phyloP scores from a whole-genome alignment of 2,113 vertebrate species.

The Chamaetylas fuelleborni region DNA sequence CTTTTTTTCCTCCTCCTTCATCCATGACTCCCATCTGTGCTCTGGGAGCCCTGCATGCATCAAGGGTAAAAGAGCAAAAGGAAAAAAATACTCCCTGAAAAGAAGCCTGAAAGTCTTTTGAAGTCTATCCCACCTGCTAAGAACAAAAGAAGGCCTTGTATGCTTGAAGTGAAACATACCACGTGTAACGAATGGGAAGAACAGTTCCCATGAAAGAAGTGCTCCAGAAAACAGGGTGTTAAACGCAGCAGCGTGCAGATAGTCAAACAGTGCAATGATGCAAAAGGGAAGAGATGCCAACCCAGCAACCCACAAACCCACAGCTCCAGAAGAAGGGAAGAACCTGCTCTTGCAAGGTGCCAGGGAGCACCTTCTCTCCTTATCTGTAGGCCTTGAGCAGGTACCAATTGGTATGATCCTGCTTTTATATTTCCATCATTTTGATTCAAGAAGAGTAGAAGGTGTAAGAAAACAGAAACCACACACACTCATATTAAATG shows the following conservation, averaged over 20 bases:
- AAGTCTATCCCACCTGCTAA: background rate
- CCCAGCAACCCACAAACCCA: background rate
- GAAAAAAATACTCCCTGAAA: background rate
- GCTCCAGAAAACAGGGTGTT: background rate
- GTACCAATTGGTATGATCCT: background rate
- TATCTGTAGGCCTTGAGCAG: background rate
- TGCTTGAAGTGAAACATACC: background rate
- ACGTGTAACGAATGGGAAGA: background rate
- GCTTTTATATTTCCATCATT: background rate
- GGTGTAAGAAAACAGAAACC: background rate
- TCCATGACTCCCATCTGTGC: background rate
- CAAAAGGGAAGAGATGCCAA: background rate
- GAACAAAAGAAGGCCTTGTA: background rate
- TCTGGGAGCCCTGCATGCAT: background rate
- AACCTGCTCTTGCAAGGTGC: background rate
- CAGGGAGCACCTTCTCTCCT: background rate
- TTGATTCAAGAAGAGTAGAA: background rate
- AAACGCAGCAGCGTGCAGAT: rapidly evolving
- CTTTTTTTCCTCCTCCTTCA: background rate
- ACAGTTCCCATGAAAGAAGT: background rate
- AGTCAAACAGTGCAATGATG: background rate
- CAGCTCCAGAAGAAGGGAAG: background rate
- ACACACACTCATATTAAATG: background rate
- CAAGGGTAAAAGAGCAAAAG: background rate
- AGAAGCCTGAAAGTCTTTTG: background rate